Evolutionary conservation across 1,140 invertebrate species (phyloP).

Genomic region (Euschistus heros): DNA sequence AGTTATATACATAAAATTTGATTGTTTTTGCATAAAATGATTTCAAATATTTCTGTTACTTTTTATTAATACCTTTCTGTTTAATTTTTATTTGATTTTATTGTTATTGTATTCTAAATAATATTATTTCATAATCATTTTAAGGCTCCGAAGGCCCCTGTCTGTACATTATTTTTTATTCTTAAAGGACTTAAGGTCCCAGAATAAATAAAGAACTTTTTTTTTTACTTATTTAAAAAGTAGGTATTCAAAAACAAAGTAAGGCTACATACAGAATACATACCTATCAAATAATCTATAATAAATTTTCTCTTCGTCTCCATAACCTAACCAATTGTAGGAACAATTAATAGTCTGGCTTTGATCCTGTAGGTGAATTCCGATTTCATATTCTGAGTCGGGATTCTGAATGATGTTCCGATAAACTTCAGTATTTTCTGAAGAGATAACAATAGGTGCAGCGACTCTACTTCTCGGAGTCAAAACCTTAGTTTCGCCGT

Average conservation of each 20-base stretch:
- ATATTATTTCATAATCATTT: too few species aligned
- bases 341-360: slow-evolving; percentile 88
- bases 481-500: slow-evolving; percentile 44
- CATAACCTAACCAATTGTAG: slow-evolving; percentile 84
- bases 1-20: too few species aligned
- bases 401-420: slow-evolving; percentile 90
- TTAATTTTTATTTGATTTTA: too few species aligned
- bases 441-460: slow-evolving; percentile 79
- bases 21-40: too few species aligned
- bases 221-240: not conserved
- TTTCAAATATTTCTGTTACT: too few species aligned
- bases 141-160: too few species aligned
- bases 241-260: not conserved
- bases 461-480: slow-evolving; percentile 79
- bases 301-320: slow-evolving; percentile 65
- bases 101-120: too few species aligned
- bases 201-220: too few species aligned
- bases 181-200: too few species aligned
- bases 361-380: slow-evolving; percentile 88
- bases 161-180: too few species aligned
- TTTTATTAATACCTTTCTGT: too few species aligned
- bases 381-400: slow-evolving; percentile 83
- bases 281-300: slow-evolving; percentile 69
- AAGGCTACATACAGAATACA: slow-evolving; percentile 25
- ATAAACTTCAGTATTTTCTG: slow-evolving; percentile 79